phyloP scores from a whole-genome alignment of 1,140 invertebrate genomes.

The Acromyrmex charruanus region DNA sequence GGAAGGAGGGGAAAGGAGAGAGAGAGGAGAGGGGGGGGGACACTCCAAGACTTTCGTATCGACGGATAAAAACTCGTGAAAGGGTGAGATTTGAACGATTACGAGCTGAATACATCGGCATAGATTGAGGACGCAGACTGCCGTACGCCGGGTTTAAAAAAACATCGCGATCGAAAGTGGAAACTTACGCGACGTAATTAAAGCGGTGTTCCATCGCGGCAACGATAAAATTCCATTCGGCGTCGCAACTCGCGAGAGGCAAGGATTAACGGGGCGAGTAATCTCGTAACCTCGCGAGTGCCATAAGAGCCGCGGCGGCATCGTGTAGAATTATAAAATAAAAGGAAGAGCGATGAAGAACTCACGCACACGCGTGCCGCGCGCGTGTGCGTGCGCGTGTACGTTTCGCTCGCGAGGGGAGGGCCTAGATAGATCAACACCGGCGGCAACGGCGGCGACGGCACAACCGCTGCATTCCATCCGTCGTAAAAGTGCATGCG shows the following conservation, averaged over 20 bases:
- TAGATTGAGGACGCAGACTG: conserved; percentile 8
- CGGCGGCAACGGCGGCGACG: conserved; percentile 43
- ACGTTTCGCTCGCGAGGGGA: conserved; percentile 7
- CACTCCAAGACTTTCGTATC: background rate
- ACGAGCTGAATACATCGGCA: background rate
- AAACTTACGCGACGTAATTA: conserved; percentile 30
- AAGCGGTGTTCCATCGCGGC: background rate
- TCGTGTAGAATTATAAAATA: too few species aligned
- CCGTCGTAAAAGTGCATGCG: conserved; percentile 70
- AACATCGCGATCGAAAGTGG: conserved; percentile 38
- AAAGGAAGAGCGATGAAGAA: background rate
- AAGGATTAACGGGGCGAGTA: conserved; percentile 45
- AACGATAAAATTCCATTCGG: conserved; percentile 52
- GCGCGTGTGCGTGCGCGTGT: background rate
- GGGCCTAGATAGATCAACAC: conserved; percentile 72
- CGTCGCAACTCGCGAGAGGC: conserved; percentile 26
- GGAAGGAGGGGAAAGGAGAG: background rate
- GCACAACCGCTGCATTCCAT: conserved; percentile 73
- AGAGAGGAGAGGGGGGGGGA: background rate
- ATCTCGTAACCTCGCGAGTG: conserved; percentile 51
- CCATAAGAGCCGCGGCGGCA: conserved; percentile 30
- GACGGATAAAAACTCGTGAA: background rate
- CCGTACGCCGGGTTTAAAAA: background rate
- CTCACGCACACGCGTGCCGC: conserved; percentile 14
- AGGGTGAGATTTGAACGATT: background rate